Evolutionary conservation across 30 jellyfish, hydroid and myxozoan species (phyloP).

Genomic region (Pelagia noctiluca): DNA sequence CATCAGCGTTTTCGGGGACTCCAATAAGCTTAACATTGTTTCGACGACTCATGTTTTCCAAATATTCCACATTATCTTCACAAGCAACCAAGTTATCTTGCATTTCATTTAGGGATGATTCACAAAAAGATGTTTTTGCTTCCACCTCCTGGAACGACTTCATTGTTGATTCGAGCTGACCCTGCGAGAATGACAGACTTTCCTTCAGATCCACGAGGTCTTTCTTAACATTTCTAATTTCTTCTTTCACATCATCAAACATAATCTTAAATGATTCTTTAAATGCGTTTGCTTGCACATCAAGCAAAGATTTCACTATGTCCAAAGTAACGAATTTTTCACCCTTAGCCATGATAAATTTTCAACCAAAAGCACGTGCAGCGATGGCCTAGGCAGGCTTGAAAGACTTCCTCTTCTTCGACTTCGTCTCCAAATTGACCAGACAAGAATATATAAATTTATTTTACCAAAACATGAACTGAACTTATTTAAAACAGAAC

Average conservation of each 20-base stretch:
- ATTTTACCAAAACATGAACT: constrained; percentile 1
- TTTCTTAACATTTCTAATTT: constrained; percentile 33
- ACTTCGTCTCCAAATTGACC: constrained; percentile 9
- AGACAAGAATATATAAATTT: no score
- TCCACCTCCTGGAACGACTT: constrained; percentile 28
- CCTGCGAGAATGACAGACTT: constrained; percentile 41
- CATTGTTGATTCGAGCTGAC: constrained; percentile 40
- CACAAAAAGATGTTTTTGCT: background rate
- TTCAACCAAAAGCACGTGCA: constrained; percentile 15
- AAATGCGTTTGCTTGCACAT: constrained; percentile 59
- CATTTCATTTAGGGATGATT: constrained; percentile 8
- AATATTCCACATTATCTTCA: constrained; percentile 22
- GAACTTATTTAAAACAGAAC: background rate
- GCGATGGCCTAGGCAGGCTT: constrained; percentile 23
- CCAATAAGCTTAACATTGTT: constrained; percentile 28
- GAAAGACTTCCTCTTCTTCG: constrained; percentile 18
- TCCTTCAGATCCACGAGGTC: constrained; percentile 33
- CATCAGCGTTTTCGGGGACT: constrained; percentile 34
- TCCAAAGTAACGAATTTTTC: constrained; percentile 29
- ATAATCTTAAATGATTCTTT: constrained; percentile 32
- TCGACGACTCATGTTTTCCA: constrained; percentile 44
- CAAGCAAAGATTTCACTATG: constrained; percentile 23
- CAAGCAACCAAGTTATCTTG: background rate
- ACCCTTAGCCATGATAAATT: constrained; percentile 16
- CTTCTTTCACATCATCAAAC: constrained; percentile 47